Percentiles rank a stretch among this genome's conserved stretches.
phyloP scores from a whole-genome alignment of 2,888 invertebrate species.

The Notodonta dromedarius region DNA sequence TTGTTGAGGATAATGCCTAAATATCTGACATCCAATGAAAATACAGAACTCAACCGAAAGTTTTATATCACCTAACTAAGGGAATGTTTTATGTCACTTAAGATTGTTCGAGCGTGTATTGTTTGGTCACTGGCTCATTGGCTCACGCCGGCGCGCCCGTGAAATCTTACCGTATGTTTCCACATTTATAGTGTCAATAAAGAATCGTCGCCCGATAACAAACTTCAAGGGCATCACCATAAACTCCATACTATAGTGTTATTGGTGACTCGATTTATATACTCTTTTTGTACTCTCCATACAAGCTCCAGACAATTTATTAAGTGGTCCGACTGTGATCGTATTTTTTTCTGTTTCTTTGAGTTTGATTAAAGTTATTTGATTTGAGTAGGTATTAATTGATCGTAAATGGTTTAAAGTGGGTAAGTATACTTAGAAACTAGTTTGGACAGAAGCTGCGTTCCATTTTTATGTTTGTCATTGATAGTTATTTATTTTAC shows the following conservation, averaged over 20 bases:
- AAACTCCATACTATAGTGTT: constrained; percentile 78
- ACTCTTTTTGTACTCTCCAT: constrained; percentile 61
- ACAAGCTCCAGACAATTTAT: constrained; percentile 69
- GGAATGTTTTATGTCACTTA: constrained; percentile 1
- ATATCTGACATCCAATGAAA: background rate
- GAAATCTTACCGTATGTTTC: constrained; percentile 57
- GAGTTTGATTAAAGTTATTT: constrained; percentile 56
- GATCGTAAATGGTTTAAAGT: constrained; percentile 46
- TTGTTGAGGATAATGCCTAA: background rate
- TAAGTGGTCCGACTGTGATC: constrained; percentile 65
- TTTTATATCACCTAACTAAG: background rate
- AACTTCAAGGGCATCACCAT: constrained; percentile 74
- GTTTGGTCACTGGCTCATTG: constrained; percentile 21
- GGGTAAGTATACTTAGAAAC: constrained; percentile 12
- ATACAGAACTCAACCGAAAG: background rate
- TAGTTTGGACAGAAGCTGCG: constrained; percentile 9
- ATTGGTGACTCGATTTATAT: constrained; percentile 75
- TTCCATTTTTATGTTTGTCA: constrained; percentile 12
- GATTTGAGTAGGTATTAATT: constrained; percentile 63
- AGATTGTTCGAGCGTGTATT: constrained; percentile 5
- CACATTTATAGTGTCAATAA: constrained; percentile 72
- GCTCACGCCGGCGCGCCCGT: constrained; percentile 26
- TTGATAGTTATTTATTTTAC: constrained; percentile 22
- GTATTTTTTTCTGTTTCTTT: constrained; percentile 54
- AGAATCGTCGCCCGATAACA: constrained; percentile 74